Evolutionary conservation across 2,888 invertebrate species (phyloP), one percentile per base, ranked within the genome.

Genomic region (Linnaemya tessellans): DNA sequence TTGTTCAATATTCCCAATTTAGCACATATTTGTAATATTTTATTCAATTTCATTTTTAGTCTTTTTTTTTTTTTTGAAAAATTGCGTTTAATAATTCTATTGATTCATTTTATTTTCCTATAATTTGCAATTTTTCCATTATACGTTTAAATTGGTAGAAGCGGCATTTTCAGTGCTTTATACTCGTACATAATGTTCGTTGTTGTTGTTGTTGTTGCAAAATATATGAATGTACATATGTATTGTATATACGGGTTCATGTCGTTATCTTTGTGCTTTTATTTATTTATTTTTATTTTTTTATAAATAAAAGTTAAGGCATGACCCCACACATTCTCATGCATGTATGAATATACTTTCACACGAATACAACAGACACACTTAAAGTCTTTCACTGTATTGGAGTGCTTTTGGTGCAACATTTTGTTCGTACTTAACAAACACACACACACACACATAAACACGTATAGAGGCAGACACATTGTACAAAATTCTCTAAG

Each of bases 41-140:
- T 7, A 46, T 67, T 49, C 9, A 20, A 35, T 58, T 49, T 22
- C 20, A 7, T 56, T 58, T 80, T 20, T 43, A 25, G 30, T 41
- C 9, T 20, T 35, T 5, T 81, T 22, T 64, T 41, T 5, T 20
- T 35, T 5, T 81, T 22, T 64, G 13, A 54, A 51, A 82, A 77
- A 77, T 82, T 83, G 41, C 77, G 51, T 83, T 78, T 15, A 49
- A 71, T 67, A 78, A 71, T 71, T 71, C 60, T 51, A 71, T 58
- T 41, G 25, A 38, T 71, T 41, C 51, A 35, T 60, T 43, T 38
- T n/a, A 22, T 73, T 58, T 51, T 58, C 0, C 62, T 41, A 71
- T 64, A 60, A 71, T 49, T 77, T 71, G 58, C 56, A 58, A 46
- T 77, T 83, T 81, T 80, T 54, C 60, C 60, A 68, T 74, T 68